Evolutionary conservation across 1,140 invertebrate species (phyloP).

Genomic region (Oryctes rhinoceros): DNA sequence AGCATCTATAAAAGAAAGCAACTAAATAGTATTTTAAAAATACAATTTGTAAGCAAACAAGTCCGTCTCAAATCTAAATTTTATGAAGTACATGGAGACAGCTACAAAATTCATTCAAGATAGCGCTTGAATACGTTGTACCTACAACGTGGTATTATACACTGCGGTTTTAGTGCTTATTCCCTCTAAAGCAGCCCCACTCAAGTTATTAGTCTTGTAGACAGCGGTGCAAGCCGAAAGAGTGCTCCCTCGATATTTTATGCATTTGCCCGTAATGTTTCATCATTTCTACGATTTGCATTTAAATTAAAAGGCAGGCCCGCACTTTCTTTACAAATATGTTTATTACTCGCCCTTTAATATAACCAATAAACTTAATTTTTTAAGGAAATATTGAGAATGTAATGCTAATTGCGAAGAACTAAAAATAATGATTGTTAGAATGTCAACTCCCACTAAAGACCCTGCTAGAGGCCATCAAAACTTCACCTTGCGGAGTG

Average conservation of each 20-base stretch:
- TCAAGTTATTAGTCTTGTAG: not conserved
- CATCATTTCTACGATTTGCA: not conserved
- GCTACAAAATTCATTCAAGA: not conserved
- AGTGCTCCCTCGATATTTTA: not conserved
- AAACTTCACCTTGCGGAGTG: not conserved
- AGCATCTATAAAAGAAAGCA: no score
- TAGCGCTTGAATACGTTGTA: not conserved
- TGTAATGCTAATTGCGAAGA: not conserved
- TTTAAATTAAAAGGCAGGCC: slow-evolving; percentile 12
- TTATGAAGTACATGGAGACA: not conserved
- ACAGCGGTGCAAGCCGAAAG: not conserved
- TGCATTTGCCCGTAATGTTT: not conserved
- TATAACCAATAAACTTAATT: not conserved
- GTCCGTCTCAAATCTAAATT: no score
- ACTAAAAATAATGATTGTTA: no score
- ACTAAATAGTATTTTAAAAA: no score
- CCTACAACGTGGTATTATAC: not conserved
- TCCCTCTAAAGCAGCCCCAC: not conserved
- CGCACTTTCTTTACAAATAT: not conserved
- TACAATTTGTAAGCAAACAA: no score
- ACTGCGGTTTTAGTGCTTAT: not conserved
- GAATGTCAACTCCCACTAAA: no score
- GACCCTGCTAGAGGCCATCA: no score
- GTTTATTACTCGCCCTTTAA: not conserved
- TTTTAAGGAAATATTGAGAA: not conserved